Percentiles rank a stretch among this genome's conserved stretches.
These are phyloP conservation scores for Watsonalla binaria DNA, from an alignment of 2,888 invertebrate species.

Conservation along the genomic window DNA sequence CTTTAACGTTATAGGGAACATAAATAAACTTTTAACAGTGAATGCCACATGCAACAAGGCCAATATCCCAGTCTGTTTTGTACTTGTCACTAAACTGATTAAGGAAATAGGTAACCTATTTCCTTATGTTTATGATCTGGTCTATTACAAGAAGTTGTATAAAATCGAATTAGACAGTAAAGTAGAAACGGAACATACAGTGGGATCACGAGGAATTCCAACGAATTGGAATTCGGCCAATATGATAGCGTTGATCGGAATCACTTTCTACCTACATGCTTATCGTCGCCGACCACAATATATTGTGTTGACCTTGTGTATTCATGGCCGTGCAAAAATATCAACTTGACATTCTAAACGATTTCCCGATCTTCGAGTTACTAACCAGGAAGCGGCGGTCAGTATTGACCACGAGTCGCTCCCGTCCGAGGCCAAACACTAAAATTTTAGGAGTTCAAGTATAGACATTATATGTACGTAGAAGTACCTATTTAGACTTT, in stretches of 20 bases:
- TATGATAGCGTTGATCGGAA: constrained; percentile 47
- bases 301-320: constrained; percentile 62
- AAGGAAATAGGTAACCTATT: neutral
- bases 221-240: constrained; percentile 56
- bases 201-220: constrained; percentile 16
- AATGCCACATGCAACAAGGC: neutral
- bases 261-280: constrained; percentile 66
- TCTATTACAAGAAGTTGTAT: no score
- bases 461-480: constrained; percentile 5
- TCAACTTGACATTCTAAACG: constrained; percentile 73
- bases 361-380: constrained; percentile 71
- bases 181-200: neutral
- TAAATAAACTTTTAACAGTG: neutral
- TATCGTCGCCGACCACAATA: constrained; percentile 58
- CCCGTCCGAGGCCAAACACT: constrained; percentile 46
- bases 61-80: neutral
- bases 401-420: constrained; percentile 60
- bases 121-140: neutral
- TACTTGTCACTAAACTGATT: neutral
- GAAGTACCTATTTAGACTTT: neutral
- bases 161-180: no score
- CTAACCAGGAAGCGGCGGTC: constrained; percentile 69
- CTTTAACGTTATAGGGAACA: neutral
- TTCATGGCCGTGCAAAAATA: constrained; percentile 75
- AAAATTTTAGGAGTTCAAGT: constrained; percentile 21